phyloP scores from a whole-genome alignment of 1,140 invertebrate genomes.

The Gerris buenoi region DNA sequence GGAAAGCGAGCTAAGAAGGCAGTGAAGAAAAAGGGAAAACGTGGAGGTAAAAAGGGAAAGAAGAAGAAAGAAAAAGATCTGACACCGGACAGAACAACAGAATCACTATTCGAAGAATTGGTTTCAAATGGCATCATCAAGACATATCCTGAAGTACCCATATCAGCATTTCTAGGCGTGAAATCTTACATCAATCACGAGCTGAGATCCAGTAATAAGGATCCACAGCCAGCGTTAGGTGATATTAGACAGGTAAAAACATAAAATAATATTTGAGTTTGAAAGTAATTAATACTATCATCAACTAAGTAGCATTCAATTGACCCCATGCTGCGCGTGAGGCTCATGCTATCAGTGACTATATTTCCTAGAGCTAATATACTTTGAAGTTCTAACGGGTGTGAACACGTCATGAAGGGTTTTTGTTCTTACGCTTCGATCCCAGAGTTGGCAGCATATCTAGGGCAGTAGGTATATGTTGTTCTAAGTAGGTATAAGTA shows the following conservation, averaged over 20 bases:
- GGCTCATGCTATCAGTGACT: too few species aligned
- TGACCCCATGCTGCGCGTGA: too few species aligned
- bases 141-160: conserved; percentile 49
- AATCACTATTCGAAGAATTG: conserved; percentile 83
- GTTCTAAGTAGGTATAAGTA: too few species aligned
- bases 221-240: conserved; percentile 49
- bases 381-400: too few species aligned
- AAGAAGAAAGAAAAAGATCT: conserved; percentile 92
- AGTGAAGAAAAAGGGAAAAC: conserved; percentile 59
- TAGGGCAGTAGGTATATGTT: too few species aligned
- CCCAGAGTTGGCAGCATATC: too few species aligned
- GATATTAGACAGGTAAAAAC: conserved; percentile 64
- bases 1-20: conserved; percentile 63
- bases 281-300: too few species aligned
- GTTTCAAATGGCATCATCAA: conserved; percentile 78
- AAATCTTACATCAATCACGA: conserved; percentile 49
- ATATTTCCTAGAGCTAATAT: too few species aligned
- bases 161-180: conserved; percentile 67
- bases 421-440: too few species aligned
- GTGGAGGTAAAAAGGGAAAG: conserved; percentile 70
- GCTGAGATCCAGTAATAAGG: conserved; percentile 34
- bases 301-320: too few species aligned
- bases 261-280: too few species aligned
- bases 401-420: too few species aligned
- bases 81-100: conserved; percentile 76